Evolutionary conservation across 2,888 invertebrate species (phyloP).

Genomic region (Tricholauxania praeusta): DNA sequence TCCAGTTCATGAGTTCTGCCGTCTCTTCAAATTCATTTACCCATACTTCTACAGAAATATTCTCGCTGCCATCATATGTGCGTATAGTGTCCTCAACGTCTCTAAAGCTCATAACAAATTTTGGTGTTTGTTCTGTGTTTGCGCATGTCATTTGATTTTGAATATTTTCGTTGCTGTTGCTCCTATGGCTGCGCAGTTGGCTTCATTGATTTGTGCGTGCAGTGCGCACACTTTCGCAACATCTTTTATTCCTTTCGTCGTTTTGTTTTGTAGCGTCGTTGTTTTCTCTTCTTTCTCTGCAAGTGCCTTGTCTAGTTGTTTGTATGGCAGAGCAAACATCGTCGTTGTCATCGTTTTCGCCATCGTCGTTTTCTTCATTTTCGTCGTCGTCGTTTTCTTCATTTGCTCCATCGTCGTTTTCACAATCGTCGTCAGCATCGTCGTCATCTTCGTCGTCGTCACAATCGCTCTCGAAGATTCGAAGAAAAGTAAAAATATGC

Average conservation of each 20-base stretch:
- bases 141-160: too few relatives aligned
- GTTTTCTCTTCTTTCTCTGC: too few relatives aligned
- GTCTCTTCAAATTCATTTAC: slow-evolving; percentile 41
- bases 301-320: too few relatives aligned
- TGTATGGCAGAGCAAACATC: too few relatives aligned
- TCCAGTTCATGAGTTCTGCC: slow-evolving; percentile 37
- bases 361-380: not conserved
- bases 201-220: too few relatives aligned
- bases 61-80: slow-evolving; percentile 34
- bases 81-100: slow-evolving; percentile 41
- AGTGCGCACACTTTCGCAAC: too few relatives aligned
- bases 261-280: too few relatives aligned
- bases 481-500: not conserved
- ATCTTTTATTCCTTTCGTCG: too few relatives aligned
- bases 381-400: not conserved
- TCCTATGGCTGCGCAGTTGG: too few relatives aligned
- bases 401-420: not conserved
- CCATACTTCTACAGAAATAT: slow-evolving; percentile 30
- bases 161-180: too few relatives aligned
- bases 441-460: slow-evolving; percentile 9
- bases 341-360: not conserved
- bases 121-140: not conserved
- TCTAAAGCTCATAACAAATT: slow-evolving; percentile 37
- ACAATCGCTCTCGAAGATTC: not conserved
- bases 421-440: not conserved